Percentiles rank a stretch among this genome's conserved stretches.
phyloP scores from a whole-genome alignment of 2,797 vertebrate genomes.

The Danio aesculapii region DNA sequence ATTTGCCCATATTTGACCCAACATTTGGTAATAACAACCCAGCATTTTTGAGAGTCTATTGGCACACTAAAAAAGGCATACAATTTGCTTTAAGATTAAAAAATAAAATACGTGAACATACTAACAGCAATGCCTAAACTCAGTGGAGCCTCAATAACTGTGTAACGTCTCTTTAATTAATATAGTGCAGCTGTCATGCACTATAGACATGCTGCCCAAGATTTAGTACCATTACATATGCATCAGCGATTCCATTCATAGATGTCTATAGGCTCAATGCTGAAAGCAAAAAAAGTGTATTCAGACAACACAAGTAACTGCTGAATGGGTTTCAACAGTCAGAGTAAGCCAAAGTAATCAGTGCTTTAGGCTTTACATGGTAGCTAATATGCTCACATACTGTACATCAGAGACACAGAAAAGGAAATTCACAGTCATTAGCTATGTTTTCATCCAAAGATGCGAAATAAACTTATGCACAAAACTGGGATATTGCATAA shows the following conservation, averaged over 20 bases:
- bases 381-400: neutral
- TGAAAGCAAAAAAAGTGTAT: slow-evolving; percentile 21
- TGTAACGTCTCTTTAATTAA: slow-evolving; percentile 2
- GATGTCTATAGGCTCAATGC: neutral
- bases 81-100: neutral
- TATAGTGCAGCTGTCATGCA: slow-evolving; percentile 11
- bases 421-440: neutral
- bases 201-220: neutral
- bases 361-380: neutral
- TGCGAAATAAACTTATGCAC: no score
- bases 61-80: neutral
- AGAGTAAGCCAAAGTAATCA: neutral
- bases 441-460: no score
- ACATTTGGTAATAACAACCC: no score
- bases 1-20: no score
- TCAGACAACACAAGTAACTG: neutral
- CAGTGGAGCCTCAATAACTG: neutral
- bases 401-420: neutral
- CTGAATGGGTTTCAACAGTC: neutral
- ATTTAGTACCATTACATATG: slow-evolving; percentile 13
- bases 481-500: no score
- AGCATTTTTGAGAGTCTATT: no score
- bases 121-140: neutral
- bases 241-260: slow-evolving; percentile 38
- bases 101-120: neutral